Percentiles rank a stretch among this genome's conserved stretches.
These are phyloP conservation scores for Zaprionus bogoriensis DNA, from an alignment of 2,888 invertebrate genomes.

Conservation along the genomic window DNA sequence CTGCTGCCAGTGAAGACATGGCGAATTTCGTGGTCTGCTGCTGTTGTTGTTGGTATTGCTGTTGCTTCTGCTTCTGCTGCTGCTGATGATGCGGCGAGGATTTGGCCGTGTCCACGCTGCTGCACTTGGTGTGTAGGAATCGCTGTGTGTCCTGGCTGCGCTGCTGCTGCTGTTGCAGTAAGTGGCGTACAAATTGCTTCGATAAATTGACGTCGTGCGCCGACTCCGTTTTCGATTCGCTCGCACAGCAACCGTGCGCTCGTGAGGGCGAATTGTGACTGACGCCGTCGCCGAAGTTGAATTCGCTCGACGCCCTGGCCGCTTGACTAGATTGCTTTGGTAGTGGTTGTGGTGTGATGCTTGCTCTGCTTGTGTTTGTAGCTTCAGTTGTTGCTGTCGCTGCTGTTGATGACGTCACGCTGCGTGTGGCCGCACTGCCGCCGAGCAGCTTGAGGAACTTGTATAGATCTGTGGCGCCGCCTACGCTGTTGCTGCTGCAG, in stretches of 20 bases:
- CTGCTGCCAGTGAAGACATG: conserved; percentile 80
- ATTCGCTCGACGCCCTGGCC: conserved; percentile 41
- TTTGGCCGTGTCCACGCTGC: conserved; percentile 35
- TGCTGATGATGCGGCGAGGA: conserved; percentile 43
- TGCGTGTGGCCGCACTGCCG: conserved; percentile 20
- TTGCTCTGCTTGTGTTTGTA: conserved; percentile 36
- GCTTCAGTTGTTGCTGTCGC: conserved; percentile 34
- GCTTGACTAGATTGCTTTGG: conserved; percentile 69
- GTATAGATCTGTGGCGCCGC: conserved; percentile 56
- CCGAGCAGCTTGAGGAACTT: conserved; percentile 58
- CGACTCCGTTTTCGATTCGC: conserved; percentile 36
- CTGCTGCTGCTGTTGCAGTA: conserved; percentile 21
- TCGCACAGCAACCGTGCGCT: conserved; percentile 66
- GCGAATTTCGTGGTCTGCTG: conserved; percentile 75
- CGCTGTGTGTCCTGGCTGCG: conserved; percentile 63
- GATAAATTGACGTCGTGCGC: conserved; percentile 20
- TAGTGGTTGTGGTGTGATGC: conserved; percentile 27
- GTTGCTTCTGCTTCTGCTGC: too few relatives aligned
- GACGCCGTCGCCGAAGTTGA: conserved; percentile 56
- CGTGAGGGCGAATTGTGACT: conserved; percentile 70
- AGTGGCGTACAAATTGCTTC: too few relatives aligned
- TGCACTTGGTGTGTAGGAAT: conserved; percentile 64
- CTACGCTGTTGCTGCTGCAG: conserved; percentile 38
- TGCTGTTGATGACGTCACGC: conserved; percentile 51
- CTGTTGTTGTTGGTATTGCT: conserved; percentile 28